Evolutionary conservation across 2,888 invertebrate genomes (phyloP), one percentile per base, ranked within the genome.

Genomic region (Mimachlamys varia): DNA sequence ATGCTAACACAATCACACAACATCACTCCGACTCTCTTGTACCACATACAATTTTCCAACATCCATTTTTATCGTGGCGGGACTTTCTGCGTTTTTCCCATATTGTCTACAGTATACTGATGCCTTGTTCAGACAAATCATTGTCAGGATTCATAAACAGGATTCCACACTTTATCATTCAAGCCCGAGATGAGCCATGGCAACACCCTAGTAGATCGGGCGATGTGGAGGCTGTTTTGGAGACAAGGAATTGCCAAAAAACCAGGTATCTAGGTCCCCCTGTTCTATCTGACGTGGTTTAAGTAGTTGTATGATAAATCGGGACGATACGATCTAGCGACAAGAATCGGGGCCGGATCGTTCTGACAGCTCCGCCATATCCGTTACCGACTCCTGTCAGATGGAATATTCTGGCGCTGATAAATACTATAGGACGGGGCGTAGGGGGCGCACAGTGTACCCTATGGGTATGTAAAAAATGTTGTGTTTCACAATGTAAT

Each of bases 261-360:
- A 76, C 33, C 76, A 76, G 22, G 76, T 33, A 76, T 76, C 33
- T 33, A 33, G 27, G 76, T 76, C 76, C 27, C 33, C 33, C 76
- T 33, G n/a, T 76, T 76, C 33, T 76, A 76, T 76, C 76, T 76
- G 76, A 10, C 27, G 76, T 1, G 76, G 10, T 76, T 76, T 76
- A 76, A 76, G 33, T 33, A 33, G 22, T 33, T 76, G 33, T 13
- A 76, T 76, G 76, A 76, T 76, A 76, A 76, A 76, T 76, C 19
- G 76, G 33, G 27, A 33, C 76, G 76, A 76, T 76, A 76, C 27
- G 76, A 76, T 76, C 76, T 76, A 12, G 76, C 27, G 76, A 76
- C 76, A 27, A 76, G 76, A 33, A 76, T 27, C 33, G 27, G 27
- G 33, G 76, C 33, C 2, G 22, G 33, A 17, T 10, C 76, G 22